Evolutionary conservation across 2,113 vertebrate species (phyloP).

Genomic region (Columba janthina): DNA sequence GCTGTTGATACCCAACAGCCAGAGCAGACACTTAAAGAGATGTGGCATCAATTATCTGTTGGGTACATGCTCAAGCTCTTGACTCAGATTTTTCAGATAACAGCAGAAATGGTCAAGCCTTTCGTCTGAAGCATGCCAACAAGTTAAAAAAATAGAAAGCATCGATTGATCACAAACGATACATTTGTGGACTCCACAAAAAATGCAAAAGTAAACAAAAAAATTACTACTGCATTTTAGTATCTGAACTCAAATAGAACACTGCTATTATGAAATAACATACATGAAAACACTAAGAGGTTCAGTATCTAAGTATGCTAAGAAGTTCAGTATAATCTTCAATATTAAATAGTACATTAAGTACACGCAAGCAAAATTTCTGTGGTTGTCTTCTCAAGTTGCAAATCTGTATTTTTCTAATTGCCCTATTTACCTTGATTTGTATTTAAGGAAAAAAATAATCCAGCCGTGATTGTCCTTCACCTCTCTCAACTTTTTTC

Average conservation of each 20-base stretch:
- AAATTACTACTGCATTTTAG: neutral
- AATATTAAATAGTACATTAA: neutral
- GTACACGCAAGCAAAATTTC: neutral
- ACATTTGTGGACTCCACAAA: neutral
- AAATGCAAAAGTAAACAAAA: neutral
- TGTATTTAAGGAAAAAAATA: neutral
- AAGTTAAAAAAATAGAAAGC: neutral
- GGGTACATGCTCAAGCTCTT: fast-evolving
- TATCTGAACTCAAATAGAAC: neutral
- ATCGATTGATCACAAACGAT: neutral
- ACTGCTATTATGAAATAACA: neutral
- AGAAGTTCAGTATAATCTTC: neutral
- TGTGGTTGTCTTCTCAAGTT: neutral
- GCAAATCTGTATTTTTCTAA: neutral
- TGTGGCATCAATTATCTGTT: neutral
- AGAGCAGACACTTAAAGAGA: neutral
- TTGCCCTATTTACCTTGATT: neutral
- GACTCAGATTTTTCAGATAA: neutral
- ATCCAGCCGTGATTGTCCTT: neutral
- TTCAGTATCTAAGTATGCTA: neutral
- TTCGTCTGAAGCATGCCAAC: neutral
- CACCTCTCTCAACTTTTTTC: neutral
- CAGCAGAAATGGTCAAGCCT: neutral
- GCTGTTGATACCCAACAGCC: neutral
- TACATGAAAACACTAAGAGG: neutral